Evolutionary conservation across 37 sponge, comb jelly and placozoan species (phyloP).

Genomic region (Tethya wilhelma): DNA sequence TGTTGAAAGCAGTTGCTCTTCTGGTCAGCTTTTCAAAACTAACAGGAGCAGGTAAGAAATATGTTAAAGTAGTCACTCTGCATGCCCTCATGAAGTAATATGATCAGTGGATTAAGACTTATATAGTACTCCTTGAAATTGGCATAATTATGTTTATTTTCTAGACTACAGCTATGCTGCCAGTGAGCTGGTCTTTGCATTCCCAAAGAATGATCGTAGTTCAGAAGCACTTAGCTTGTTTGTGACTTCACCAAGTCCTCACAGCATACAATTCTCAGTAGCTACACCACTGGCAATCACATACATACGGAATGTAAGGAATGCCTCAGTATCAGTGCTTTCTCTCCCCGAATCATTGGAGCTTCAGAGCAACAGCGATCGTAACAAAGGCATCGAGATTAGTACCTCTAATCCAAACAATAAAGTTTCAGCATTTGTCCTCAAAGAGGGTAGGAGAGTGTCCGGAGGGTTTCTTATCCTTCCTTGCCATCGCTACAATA

Average conservation of each 20-base stretch:
- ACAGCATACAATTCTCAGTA: background rate
- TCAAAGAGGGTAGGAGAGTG: background rate
- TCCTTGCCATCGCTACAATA: constrained; percentile 7
- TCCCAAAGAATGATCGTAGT: constrained; percentile 3
- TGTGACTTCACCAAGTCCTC: background rate
- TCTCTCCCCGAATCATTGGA: constrained; percentile 3
- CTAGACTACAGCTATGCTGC: background rate
- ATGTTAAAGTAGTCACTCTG: no score
- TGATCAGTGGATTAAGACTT: no score
- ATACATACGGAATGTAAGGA: background rate
- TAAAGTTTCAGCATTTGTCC: background rate
- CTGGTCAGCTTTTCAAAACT: no score
- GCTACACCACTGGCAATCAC: background rate
- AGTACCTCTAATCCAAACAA: background rate
- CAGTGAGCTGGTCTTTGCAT: constrained; percentile 16
- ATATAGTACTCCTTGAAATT: no score
- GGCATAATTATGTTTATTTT: background rate
- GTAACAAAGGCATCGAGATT: constrained; percentile 9
- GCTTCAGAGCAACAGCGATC: background rate
- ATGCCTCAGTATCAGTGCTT: background rate
- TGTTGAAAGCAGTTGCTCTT: no score
- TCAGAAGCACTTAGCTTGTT: constrained; percentile 6
- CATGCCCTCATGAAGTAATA: no score
- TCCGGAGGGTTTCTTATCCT: constrained; percentile 31
- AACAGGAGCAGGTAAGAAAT: no score